Percentiles rank a stretch among this genome's conserved stretches.
Evolutionary conservation across 2,888 invertebrate genomes (phyloP).

Genomic region (Plutella xylostella): DNA sequence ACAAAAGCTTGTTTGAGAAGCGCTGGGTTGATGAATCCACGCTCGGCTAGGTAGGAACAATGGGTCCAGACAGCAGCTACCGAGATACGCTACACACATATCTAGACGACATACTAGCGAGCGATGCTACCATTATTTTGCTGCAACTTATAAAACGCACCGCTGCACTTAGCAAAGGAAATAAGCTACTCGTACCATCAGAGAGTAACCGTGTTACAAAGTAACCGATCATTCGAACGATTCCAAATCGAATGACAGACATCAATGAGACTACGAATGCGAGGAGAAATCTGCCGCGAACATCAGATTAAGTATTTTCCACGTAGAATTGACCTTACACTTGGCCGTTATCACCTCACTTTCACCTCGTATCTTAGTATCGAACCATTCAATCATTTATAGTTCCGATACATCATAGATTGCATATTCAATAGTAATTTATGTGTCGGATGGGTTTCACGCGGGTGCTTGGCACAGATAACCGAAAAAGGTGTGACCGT

Average conservation of each 20-base stretch:
- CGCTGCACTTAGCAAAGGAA: not conserved
- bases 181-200: too few species aligned
- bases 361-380: conserved; percentile 28
- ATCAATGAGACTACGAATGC: too few species aligned
- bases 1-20: not conserved
- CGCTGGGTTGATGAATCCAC: not conserved
- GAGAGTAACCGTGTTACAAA: too few species aligned
- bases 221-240: too few species aligned
- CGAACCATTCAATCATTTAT: conserved; percentile 26
- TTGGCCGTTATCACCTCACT: conserved; percentile 34
- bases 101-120: not conserved
- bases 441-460: conserved; percentile 4
- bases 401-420: conserved; percentile 11
- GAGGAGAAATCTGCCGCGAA: not conserved
- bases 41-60: not conserved
- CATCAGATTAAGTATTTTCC: not conserved
- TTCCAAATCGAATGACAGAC: too few species aligned
- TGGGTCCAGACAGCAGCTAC: not conserved
- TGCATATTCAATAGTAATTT: conserved; percentile 3
- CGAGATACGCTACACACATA: not conserved
- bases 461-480: conserved; percentile 21
- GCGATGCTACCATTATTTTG: not conserved
- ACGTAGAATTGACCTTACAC: conserved; percentile 20
- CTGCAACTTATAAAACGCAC: too few species aligned
- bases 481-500: conserved; percentile 27